A percentile compares a stretch with the other conserved stretches of the same genome.
phyloP scores from a whole-genome alignment of 1,140 invertebrate genomes.

The Oscheius sp. region DNA sequence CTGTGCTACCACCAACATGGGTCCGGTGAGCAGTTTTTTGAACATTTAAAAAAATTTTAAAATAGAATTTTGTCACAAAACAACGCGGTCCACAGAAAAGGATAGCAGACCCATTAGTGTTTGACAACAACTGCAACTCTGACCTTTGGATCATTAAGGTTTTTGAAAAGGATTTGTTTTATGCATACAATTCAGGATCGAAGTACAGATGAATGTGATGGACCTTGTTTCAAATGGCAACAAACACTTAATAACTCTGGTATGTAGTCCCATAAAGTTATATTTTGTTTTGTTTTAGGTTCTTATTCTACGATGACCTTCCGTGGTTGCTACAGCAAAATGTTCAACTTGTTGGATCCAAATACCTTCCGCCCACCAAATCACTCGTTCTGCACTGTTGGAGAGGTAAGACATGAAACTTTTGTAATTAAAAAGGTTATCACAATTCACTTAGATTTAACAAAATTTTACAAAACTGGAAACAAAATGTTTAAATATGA shows the following conservation, averaged over 20 bases:
- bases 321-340: conserved; percentile 29
- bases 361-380: conserved; percentile 20
- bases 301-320: conserved; percentile 15
- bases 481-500: neutral
- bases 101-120: neutral
- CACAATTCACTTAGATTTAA: too few relatives aligned
- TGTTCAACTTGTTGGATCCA: conserved; percentile 24
- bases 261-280: neutral
- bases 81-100: conserved; percentile 3
- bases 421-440: too few relatives aligned
- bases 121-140: conserved; percentile 10
- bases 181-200: conserved; percentile 11
- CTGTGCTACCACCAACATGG: conserved; percentile 7
- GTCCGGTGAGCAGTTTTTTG: neutral
- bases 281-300: neutral
- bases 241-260: conserved; percentile 30
- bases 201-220: conserved; percentile 29
- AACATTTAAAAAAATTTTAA: neutral
- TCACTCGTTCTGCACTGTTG: conserved; percentile 27
- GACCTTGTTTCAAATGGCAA: conserved; percentile 24
- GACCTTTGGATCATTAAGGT: conserved; percentile 16
- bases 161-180: neutral
- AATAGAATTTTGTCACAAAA: conserved; percentile 13
- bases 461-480: neutral
- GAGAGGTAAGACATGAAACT: conserved; percentile 19